Percentiles rank a stretch among this genome's conserved stretches.
phyloP scores from a whole-genome alignment of 2,113 vertebrate genomes.

The Microtus oregoni region DNA sequence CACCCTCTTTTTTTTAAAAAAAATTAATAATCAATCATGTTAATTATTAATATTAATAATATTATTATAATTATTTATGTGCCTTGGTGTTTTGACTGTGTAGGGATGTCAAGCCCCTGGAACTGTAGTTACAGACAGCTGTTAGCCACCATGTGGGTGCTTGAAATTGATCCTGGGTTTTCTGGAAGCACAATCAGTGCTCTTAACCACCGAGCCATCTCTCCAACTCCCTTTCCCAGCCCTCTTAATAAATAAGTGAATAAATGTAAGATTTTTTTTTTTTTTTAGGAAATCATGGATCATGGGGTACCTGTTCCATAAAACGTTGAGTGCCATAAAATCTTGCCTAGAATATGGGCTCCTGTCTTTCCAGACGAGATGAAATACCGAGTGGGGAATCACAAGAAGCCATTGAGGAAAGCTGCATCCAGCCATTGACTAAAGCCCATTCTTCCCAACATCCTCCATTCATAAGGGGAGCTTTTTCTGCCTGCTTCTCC shows the following conservation, averaged over 20 bases:
- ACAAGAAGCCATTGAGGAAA: background rate
- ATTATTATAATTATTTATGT: too few species aligned
- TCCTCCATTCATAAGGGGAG: background rate
- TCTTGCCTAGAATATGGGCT: background rate
- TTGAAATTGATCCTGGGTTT: too few species aligned
- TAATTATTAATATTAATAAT: too few species aligned
- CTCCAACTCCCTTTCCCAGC: background rate
- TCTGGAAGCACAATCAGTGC: too few species aligned
- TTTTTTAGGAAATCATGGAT: background rate
- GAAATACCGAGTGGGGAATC: background rate
- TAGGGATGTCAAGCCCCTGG: too few species aligned
- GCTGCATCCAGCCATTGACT: background rate
- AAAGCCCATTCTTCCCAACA: background rate
- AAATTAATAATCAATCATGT: too few species aligned
- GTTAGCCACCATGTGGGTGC: too few species aligned
- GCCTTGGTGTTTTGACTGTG: too few species aligned
- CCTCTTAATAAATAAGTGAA: background rate
- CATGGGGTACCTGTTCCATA: background rate
- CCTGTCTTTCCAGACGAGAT: background rate
- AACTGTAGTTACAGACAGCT: too few species aligned
- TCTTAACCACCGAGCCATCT: too few species aligned
- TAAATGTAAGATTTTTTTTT: background rate
- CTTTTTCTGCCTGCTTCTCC: background rate
- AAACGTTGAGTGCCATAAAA: conserved; percentile 18
- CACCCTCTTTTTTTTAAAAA: background rate